Evolutionary conservation across 2,797 vertebrate species (phyloP).

Genomic region (Brachyalestes nurse): DNA sequence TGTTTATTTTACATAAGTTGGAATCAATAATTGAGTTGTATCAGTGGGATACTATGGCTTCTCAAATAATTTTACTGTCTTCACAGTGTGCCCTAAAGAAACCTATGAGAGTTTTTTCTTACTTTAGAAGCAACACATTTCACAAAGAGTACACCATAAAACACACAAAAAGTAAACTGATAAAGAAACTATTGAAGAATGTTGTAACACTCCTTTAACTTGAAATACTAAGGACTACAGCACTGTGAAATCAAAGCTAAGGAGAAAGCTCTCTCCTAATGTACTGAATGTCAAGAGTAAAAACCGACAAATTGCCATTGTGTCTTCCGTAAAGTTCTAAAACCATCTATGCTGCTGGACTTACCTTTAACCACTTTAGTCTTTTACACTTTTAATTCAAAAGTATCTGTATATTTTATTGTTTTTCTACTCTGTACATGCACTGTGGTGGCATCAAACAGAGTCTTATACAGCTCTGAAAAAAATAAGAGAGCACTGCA

Average conservation of each 20-base stretch:
- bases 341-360: not conserved
- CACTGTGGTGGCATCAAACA: not conserved
- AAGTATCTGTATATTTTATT: not conserved
- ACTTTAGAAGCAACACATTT: not conserved
- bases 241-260: not conserved
- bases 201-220: not conserved
- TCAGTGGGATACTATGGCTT: too few species aligned
- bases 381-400: not conserved
- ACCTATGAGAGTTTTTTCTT: not conserved
- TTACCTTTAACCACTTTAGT: not conserved
- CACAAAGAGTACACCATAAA: not conserved
- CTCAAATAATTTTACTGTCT: too few species aligned
- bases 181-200: not conserved
- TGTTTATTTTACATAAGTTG: too few species aligned
- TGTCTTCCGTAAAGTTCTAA: slow-evolving; percentile 25
- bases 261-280: not conserved
- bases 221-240: not conserved
- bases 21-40: too few species aligned
- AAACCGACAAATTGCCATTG: slow-evolving; percentile 6
- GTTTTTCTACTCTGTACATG: not conserved
- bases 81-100: not conserved
- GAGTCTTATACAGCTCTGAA: not conserved
- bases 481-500: too few species aligned
- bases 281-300: not conserved
- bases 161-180: not conserved